phyloP scores from a whole-genome alignment of 1,140 invertebrate species.

The Bombus breviceps region DNA sequence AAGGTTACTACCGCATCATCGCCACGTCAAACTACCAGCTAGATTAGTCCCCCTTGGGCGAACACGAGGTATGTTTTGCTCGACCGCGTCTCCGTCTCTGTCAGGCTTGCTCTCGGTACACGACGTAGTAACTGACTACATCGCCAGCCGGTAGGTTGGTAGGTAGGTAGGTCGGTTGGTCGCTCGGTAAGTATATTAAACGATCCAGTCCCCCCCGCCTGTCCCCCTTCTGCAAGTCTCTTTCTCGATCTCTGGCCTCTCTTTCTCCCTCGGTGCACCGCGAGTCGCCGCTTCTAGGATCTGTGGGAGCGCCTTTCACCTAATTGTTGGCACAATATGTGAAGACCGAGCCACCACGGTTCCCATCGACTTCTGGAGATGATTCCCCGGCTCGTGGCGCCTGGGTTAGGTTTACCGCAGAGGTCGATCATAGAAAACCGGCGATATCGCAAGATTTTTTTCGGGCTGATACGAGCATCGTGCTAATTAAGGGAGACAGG shows the following conservation, averaged over 20 bases:
- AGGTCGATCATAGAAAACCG: slow-evolving; percentile 40
- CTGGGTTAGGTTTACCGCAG: slow-evolving; percentile 39
- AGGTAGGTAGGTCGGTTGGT: slow-evolving; percentile 71
- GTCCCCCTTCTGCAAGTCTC: neutral
- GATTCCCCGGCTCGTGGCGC: slow-evolving; percentile 58
- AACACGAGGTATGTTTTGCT: slow-evolving; percentile 75
- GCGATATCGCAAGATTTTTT: slow-evolving; percentile 22
- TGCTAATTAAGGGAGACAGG: slow-evolving; percentile 11
- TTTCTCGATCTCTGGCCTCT: slow-evolving; percentile 15
- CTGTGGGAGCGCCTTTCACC: slow-evolving; percentile 82
- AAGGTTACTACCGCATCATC: slow-evolving; percentile 79
- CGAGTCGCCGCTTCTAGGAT: slow-evolving; percentile 52
- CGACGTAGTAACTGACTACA: slow-evolving; percentile 72
- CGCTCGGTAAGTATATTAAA: slow-evolving; percentile 77
- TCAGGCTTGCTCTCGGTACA: slow-evolving; percentile 61
- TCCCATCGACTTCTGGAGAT: slow-evolving; percentile 80
- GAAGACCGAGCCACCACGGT: slow-evolving; percentile 79
- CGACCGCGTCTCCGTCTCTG: slow-evolving; percentile 59
- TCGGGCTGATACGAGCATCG: neutral
- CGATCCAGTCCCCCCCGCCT: slow-evolving; percentile 70
- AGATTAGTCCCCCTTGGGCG: slow-evolving; percentile 76
- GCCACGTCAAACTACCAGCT: slow-evolving; percentile 74
- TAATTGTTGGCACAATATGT: slow-evolving; percentile 83
- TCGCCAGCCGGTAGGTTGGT: slow-evolving; percentile 69
- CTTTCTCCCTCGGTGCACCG: slow-evolving; percentile 13